Base-by-base conservation (phyloP, 2,888 invertebrate species). In the Nemotelus pantherinus region DNA sequence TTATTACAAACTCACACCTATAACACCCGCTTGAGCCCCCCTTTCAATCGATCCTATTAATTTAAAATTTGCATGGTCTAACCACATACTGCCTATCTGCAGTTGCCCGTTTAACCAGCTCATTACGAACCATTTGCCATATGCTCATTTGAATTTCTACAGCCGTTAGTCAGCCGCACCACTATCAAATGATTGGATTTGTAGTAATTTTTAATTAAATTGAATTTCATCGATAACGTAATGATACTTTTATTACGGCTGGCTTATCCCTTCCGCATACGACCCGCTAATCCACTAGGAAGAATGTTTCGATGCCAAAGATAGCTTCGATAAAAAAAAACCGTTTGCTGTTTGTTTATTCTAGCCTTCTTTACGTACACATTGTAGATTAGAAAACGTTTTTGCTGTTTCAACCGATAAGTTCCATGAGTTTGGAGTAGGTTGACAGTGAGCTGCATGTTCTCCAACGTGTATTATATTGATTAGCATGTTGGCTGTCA, bases 131-230 rank as follows among this genome's bases (percentile, higher is more conserved):
- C 57, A 57, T 55, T 3, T 41, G n/a, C 70, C 53, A 70, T 70
- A 70, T 70, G 70, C 53, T 55, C 39, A 55, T 70, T 70, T 55
- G 44, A 53, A 55, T 50, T 70, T 55, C 41, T 50, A n/a, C n/a
- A 6, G 43, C 65, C 7, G 25, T 25, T 10, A 48, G 39, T 48
- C 50, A 48, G 48, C 44, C 47, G 39, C 5, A 41, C 44, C 53
- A 55, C 53, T 43, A 70, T 53, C 55, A 53, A n/a, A 65, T 47
- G 65, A 45, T 65, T 60, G 60, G 41, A 60, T 53, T 70, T 70
- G 47, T 53, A 50, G 70, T 70, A 70, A 70, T 70, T 70, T 70
- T 70, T 70, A 70, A 70, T 70, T 70, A 74, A 74, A 74, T 60
- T 74, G 63, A 74, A 63, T 47, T 74, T 60, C 63, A 47, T 48